A percentile compares a stretch with the other conserved stretches of the same genome.
Evolutionary conservation across 1,140 invertebrate species (phyloP).

Genomic region (Radopholus similis): DNA sequence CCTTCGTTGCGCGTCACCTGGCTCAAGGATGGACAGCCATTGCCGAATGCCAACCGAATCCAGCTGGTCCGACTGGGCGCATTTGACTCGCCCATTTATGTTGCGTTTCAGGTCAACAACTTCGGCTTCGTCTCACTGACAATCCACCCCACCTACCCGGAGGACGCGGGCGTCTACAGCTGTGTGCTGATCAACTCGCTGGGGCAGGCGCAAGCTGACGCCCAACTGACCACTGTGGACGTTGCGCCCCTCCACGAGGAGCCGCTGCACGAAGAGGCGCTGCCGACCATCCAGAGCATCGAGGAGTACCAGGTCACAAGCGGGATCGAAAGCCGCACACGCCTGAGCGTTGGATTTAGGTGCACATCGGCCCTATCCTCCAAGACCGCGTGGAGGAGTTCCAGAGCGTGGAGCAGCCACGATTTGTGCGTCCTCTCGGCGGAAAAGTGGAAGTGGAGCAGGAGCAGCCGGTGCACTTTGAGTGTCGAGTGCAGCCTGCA

Average conservation of each 20-base stretch:
- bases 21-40: constrained; percentile 78
- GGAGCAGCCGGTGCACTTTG: constrained; percentile 64
- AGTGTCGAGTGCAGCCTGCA: constrained; percentile 62
- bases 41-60: constrained; percentile 69
- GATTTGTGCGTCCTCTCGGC: constrained; percentile 37
- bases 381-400: constrained; percentile 52
- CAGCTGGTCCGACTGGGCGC: background rate
- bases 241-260: constrained; percentile 40
- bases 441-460: constrained; percentile 58
- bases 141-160: constrained; percentile 81
- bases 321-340: background rate
- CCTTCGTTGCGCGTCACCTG: constrained; percentile 66
- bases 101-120: constrained; percentile 67
- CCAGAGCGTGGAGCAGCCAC: constrained; percentile 48
- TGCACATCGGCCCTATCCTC: constrained; percentile 53
- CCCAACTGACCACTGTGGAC: constrained; percentile 39
- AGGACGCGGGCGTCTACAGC: constrained; percentile 84
- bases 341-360: constrained; percentile 17
- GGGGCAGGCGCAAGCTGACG: constrained; percentile 69
- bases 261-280: constrained; percentile 48
- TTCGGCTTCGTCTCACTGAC: constrained; percentile 88
- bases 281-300: constrained; percentile 45
- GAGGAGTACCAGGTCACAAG: constrained; percentile 35
- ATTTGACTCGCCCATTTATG: background rate
- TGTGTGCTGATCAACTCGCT: constrained; percentile 80